These are phyloP conservation scores for Amazona finschi DNA, from an alignment of 2,797 vertebrate genomes.

Conservation along the genomic window DNA sequence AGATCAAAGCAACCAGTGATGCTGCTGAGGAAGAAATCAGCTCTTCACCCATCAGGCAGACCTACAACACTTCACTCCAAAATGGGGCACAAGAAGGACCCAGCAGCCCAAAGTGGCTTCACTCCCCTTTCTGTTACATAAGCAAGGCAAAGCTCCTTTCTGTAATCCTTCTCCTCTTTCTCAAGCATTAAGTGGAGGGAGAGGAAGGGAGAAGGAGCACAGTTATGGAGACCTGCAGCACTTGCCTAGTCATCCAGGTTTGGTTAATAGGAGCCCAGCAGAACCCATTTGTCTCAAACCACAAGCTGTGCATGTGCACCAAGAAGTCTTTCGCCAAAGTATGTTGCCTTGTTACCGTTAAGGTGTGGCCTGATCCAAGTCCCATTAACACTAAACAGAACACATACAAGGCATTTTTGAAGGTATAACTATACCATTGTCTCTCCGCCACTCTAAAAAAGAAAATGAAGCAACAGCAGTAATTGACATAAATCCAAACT, in stretches of 20 bases:
- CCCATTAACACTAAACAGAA: neutral
- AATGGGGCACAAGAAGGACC: neutral
- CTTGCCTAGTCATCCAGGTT: neutral
- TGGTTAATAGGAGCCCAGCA: neutral
- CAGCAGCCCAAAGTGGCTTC: neutral
- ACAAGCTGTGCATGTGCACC: neutral
- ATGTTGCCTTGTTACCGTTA: neutral
- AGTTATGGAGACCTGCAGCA: neutral
- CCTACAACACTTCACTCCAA: neutral
- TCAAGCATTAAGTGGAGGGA: neutral
- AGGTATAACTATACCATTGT: neutral
- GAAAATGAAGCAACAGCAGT: neutral
- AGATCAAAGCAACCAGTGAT: neutral
- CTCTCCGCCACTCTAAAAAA: neutral
- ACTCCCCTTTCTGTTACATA: neutral
- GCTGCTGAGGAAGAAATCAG: neutral
- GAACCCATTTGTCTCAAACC: neutral
- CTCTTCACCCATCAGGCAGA: neutral
- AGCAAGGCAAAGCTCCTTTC: neutral
- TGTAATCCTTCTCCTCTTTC: neutral
- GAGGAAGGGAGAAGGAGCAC: neutral
- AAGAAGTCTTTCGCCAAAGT: neutral
- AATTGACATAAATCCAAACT: slow-evolving; percentile 6
- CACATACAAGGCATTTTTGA: neutral
- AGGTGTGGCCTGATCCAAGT: neutral